These are phyloP conservation scores for Nettapus auritus DNA, from an alignment of 2,113 vertebrate species.

Conservation along the genomic window DNA sequence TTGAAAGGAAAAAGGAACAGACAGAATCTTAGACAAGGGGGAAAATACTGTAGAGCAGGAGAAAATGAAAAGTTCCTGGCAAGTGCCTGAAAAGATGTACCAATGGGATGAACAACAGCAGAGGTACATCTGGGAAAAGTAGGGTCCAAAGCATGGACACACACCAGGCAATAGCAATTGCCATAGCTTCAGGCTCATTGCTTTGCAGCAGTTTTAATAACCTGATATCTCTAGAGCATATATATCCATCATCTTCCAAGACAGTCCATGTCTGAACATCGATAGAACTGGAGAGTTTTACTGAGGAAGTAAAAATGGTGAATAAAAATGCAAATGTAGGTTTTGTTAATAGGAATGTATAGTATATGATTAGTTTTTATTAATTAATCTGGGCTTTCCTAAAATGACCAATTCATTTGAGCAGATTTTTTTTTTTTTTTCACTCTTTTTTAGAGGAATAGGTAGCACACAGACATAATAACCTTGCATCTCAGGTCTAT, in stretches of 20 bases:
- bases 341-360: neutral
- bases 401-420: slow-evolving; percentile 21
- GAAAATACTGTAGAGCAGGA: neutral
- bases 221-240: neutral
- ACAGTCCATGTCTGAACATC: neutral
- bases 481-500: neutral
- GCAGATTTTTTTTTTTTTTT: neutral
- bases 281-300: neutral
- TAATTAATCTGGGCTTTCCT: slow-evolving; percentile 45
- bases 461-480: slow-evolving; percentile 26
- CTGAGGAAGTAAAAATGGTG: neutral
- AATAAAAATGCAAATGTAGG: neutral
- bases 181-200: slow-evolving; percentile 10
- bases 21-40: neutral
- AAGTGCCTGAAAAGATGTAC: neutral
- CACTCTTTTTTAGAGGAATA: slow-evolving; percentile 37
- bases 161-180: neutral
- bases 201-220: neutral
- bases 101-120: neutral
- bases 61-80: slow-evolving; percentile 32
- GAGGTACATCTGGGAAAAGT: neutral
- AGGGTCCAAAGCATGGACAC: slow-evolving; percentile 2
- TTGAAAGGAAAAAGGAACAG: neutral
- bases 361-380: slow-evolving; percentile 6
- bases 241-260: slow-evolving; percentile 18